Evolutionary conservation across 2,797 vertebrate genomes (phyloP), one percentile per base, ranked within the genome.

Genomic region (Argyrosomus regius): DNA sequence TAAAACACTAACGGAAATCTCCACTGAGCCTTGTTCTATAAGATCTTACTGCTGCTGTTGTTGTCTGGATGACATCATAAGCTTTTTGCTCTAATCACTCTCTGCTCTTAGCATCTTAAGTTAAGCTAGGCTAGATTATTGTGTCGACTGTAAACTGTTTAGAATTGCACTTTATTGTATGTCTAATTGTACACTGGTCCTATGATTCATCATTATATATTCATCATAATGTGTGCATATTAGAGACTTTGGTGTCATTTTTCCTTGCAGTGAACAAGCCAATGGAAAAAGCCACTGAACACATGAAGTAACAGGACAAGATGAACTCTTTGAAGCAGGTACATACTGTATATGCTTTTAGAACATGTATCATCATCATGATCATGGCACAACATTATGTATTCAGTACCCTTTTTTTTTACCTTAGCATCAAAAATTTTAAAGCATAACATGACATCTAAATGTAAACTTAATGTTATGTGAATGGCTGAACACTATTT

Each of bases 261-360:
- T 85, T 75, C 61, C 66, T 93, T 91, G 75, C 91, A 94, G 93
- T 65, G 61, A 83, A 60, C 41, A 75, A 62, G 9, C 31, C 28
- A 60, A 1, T 52, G 43, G 71, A 71, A 52, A 77, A 92, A 77
- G 65, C 54, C 48, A 60, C 66, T 49, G 76, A 89, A 83, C 56
- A 78, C 50, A 68, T 39, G 78, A 91, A 88, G 62, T 72, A 46
- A 62, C 67, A 61, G 87, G 78, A 89, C 74, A 91, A 91, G 88
- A 90, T 86, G 87, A 88, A 68, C 80, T 54, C 61, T 90, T 75
- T 91, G 52, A 88, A 91, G 75, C 89, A 94, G 93, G 93, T 94
- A 94, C 90, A 91, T 84, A 85, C 54, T 79, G 80, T 56, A 84
- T 67, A 81, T 83, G 83, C 78, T 84, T 74, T 88, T 61, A 90